Evolutionary conservation across 2,797 vertebrate genomes (phyloP), one percentile per base, ranked within the genome.

Genomic region (Scomberomorus guttatus): DNA sequence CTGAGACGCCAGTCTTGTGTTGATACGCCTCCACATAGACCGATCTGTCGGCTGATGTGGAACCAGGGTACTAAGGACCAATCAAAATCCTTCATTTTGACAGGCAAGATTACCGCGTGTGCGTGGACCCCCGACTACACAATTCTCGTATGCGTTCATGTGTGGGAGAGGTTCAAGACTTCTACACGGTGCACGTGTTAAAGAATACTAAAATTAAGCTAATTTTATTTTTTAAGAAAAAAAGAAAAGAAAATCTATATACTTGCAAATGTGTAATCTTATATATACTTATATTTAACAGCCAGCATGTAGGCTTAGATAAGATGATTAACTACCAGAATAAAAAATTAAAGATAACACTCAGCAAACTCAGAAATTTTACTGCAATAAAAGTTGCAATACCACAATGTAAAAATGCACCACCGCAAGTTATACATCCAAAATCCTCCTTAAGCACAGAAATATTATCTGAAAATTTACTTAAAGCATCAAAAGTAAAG

Each of bases 31-130:
- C 42, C 1, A 1, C 57, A 81, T 84, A 72, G 82, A 91, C 50
- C 18, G 55, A 90, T 81, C 42, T 25, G 94, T 97, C 95, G 91
- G 95, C 96, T 92, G 97, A 97, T 97, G 94, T 97, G 96, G 90
- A 82, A 57, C 89, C 92, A 94, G 93, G 1, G 11, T 0, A 14
- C 46, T 17, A 0, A 46, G 46, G 65, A 81, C 93, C 93, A 93
- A 94, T 94, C 87, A 83, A 5, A 85, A 58, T 0, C 12, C 67
- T 52, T 39, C 50, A 46, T 51, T 73, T 72, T 75, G 65, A 74
- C 79, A 67, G 79, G 82, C 82, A 85, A 34, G 66, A 39, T 80
- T 39, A 22, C 9, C 18, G 18, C 54, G 66, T 54, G 63, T 70
- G 25, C 72, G 56, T 24, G 3, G 44, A 3, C 1, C 3, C 3